A percentile compares a stretch with the other conserved stretches of the same genome.
phyloP scores from a whole-genome alignment of 2,888 invertebrate genomes.

The Dolomedes plantarius region DNA sequence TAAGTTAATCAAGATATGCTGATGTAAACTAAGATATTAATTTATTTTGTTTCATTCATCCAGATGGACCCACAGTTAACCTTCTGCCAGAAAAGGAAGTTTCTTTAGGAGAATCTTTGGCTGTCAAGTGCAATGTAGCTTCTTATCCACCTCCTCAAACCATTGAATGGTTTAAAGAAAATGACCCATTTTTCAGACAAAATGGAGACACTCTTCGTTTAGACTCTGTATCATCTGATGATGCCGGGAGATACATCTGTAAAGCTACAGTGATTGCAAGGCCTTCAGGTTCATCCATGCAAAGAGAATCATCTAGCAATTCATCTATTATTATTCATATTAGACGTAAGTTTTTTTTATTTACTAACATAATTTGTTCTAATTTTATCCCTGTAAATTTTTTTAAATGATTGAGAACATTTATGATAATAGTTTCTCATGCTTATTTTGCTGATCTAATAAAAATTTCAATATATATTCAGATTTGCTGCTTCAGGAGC shows the following conservation, averaged over 20 bases:
- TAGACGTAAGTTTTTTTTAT: conserved; percentile 86
- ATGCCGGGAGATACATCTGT: conserved; percentile 93
- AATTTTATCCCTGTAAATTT: too few relatives aligned
- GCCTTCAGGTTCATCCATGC: conserved; percentile 80
- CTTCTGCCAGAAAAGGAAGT: conserved; percentile 80
- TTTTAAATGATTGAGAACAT: too few relatives aligned
- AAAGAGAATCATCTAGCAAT: conserved; percentile 80
- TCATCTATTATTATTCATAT: conserved; percentile 89
- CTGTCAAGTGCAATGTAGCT: conserved; percentile 90
- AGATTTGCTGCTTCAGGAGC: too few relatives aligned
- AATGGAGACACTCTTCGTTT: conserved; percentile 86
- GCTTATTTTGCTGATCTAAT: too few relatives aligned
- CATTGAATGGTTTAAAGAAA: conserved; percentile 92
- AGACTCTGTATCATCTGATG: conserved; percentile 86
- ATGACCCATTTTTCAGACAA: conserved; percentile 89
- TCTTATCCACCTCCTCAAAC: conserved; percentile 89
- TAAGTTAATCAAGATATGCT: too few relatives aligned
- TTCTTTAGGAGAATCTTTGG: conserved; percentile 89
- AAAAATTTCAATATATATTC: too few relatives aligned
- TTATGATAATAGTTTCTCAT: too few relatives aligned
- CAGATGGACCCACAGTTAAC: conserved; percentile 73
- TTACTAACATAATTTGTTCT: too few relatives aligned
- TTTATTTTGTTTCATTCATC: too few relatives aligned
- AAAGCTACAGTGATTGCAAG: conserved; percentile 89
- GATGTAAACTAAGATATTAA: too few relatives aligned